phyloP scores from a whole-genome alignment of 2,797 vertebrate species.

The Eurystomus glaucurus region DNA sequence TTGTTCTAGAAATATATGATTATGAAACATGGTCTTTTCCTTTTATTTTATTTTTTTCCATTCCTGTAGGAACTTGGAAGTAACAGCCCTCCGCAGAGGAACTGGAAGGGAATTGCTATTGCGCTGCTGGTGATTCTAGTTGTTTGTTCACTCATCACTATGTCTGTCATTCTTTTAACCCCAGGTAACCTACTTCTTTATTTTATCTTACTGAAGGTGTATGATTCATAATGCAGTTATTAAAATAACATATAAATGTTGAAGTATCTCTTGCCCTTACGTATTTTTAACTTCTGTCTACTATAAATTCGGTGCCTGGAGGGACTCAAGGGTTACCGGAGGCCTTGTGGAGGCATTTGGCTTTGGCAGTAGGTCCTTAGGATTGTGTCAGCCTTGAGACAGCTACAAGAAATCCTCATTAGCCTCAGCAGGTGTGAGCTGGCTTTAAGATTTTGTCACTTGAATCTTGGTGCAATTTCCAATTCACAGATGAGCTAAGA shows the following conservation, averaged over 20 bases:
- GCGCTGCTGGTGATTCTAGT: slow-evolving; percentile 96
- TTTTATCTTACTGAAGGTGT: slow-evolving; percentile 56
- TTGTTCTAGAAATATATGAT: slow-evolving; percentile 60
- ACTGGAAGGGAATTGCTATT: slow-evolving; percentile 99
- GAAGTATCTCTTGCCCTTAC: slow-evolving; percentile 14
- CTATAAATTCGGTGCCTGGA: not conserved
- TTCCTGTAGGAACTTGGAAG: slow-evolving; percentile 86
- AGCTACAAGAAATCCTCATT: not conserved
- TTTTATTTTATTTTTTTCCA: slow-evolving; percentile 69
- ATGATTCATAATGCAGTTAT: slow-evolving; percentile 36
- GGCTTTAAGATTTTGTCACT: not conserved
- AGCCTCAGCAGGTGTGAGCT: not conserved
- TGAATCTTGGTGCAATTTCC: not conserved
- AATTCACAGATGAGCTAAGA: not conserved
- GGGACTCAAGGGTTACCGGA: not conserved
- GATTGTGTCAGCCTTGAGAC: not conserved
- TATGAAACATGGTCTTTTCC: slow-evolving; percentile 61
- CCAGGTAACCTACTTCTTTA: slow-evolving; percentile 87
- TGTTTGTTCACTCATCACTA: slow-evolving; percentile 97
- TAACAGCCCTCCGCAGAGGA: slow-evolving; percentile 94
- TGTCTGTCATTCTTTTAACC: slow-evolving; percentile 98
- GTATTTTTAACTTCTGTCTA: not conserved
- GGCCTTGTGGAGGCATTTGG: not conserved
- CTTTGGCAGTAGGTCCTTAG: not conserved
- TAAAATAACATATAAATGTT: slow-evolving; percentile 32